Percentiles rank a stretch among this genome's conserved stretches.
These are phyloP conservation scores for Ceratotherium simum DNA, from an alignment of 2,113 vertebrate species.

Conservation along the genomic window DNA sequence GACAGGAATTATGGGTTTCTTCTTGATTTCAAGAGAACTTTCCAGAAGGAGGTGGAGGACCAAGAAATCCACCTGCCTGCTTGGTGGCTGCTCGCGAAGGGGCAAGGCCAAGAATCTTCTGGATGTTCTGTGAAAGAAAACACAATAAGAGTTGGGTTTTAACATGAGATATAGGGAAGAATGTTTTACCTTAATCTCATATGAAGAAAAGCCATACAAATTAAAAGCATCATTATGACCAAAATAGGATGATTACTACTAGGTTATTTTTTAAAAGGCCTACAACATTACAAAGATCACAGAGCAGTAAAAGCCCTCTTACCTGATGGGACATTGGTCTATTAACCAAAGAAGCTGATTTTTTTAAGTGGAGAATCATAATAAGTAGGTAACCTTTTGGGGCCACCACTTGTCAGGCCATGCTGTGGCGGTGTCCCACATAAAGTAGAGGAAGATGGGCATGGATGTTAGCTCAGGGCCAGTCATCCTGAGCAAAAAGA, in stretches of 20 bases:
- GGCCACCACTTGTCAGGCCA: too few relatives aligned
- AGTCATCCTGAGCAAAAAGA: too few relatives aligned
- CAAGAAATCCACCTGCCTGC: slow-evolving; percentile 98
- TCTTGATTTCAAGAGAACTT: slow-evolving; percentile 90
- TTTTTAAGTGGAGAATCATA: background rate
- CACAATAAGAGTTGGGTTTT: background rate
- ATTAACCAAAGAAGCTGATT: background rate
- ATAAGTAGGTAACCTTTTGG: background rate
- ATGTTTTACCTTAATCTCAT: background rate
- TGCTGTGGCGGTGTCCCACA: too few relatives aligned
- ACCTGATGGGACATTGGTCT: background rate
- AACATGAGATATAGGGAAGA: background rate
- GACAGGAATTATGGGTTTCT: background rate
- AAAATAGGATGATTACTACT: background rate
- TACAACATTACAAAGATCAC: background rate
- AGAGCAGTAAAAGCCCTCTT: background rate
- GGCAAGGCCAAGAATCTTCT: slow-evolving; percentile 98
- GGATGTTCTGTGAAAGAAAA: slow-evolving; percentile 93
- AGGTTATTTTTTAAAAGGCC: background rate
- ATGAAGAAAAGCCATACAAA: background rate
- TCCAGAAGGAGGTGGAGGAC: slow-evolving; percentile 96
- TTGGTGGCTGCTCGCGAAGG: slow-evolving; percentile 98
- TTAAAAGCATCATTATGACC: background rate
- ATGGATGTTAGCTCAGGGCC: too few relatives aligned
- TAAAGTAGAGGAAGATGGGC: too few relatives aligned